These are phyloP conservation scores for Oreohelix idahoensis DNA, from an alignment of 1,140 invertebrate species.

Conservation along the genomic window DNA sequence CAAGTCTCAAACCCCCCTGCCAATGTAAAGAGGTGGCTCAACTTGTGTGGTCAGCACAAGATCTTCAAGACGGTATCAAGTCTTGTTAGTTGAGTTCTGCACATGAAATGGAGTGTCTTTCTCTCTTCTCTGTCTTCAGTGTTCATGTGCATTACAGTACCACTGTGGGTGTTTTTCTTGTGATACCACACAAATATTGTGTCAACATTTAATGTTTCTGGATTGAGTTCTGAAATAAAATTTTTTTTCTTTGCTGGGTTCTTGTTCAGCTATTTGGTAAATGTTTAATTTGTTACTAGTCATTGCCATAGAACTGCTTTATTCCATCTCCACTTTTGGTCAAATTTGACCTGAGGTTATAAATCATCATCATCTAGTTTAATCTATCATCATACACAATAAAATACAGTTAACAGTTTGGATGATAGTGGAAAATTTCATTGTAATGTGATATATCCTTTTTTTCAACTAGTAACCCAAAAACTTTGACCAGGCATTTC, in stretches of 20 bases:
- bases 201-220: neutral
- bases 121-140: neutral
- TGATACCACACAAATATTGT: neutral
- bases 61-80: constrained; percentile 51
- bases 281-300: neutral
- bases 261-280: neutral
- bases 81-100: constrained; percentile 4
- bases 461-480: too few relatives aligned
- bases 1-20: constrained; percentile 54
- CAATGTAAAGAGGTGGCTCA: constrained; percentile 73
- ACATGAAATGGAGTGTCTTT: neutral
- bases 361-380: too few relatives aligned
- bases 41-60: constrained; percentile 53
- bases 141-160: neutral
- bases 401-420: too few relatives aligned
- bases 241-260: too few relatives aligned
- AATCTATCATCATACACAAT: too few relatives aligned
- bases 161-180: neutral
- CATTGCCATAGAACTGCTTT: too few relatives aligned
- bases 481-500: too few relatives aligned
- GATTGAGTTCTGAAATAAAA: neutral
- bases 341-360: too few relatives aligned
- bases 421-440: too few relatives aligned
- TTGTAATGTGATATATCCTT: too few relatives aligned
- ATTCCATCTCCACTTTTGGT: too few relatives aligned